These are phyloP conservation scores for Pica pica DNA, from an alignment of 2,113 vertebrate genomes.

Conservation along the genomic window DNA sequence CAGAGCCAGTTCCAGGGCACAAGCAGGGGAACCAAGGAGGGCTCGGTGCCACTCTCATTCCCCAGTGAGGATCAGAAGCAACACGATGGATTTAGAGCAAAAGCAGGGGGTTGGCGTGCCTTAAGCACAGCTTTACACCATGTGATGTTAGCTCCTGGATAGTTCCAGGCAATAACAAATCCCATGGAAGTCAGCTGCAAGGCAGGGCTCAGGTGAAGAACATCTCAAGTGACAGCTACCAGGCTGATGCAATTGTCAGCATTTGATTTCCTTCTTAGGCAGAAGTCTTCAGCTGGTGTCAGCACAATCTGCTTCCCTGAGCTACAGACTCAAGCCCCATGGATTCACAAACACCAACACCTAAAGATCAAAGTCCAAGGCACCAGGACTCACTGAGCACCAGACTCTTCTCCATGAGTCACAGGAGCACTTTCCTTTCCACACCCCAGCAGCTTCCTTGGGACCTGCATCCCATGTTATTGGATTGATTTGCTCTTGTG, in stretches of 20 bases:
- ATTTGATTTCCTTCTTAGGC: neutral
- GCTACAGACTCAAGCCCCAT: neutral
- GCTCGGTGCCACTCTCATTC: fast-evolving
- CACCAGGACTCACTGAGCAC: neutral
- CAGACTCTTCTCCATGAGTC: neutral
- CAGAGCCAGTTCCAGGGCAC: neutral
- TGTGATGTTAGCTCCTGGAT: neutral
- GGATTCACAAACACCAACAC: neutral
- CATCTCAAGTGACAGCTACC: neutral
- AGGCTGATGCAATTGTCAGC: neutral
- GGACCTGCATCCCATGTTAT: neutral
- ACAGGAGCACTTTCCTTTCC: neutral
- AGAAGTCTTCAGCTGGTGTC: neutral
- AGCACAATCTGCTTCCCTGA: neutral
- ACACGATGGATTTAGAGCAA: fast-evolving
- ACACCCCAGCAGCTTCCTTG: neutral
- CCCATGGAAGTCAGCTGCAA: neutral
- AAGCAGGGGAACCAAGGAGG: neutral
- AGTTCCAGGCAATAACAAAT: neutral
- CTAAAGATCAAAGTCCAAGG: neutral
- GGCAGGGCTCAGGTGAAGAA: neutral
- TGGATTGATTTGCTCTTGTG: neutral
- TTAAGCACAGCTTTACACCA: neutral
- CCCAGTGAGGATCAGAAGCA: neutral
- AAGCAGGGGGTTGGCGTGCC: neutral